Evolutionary conservation across 2,888 invertebrate species (phyloP).

Genomic region (Nebria salina): DNA sequence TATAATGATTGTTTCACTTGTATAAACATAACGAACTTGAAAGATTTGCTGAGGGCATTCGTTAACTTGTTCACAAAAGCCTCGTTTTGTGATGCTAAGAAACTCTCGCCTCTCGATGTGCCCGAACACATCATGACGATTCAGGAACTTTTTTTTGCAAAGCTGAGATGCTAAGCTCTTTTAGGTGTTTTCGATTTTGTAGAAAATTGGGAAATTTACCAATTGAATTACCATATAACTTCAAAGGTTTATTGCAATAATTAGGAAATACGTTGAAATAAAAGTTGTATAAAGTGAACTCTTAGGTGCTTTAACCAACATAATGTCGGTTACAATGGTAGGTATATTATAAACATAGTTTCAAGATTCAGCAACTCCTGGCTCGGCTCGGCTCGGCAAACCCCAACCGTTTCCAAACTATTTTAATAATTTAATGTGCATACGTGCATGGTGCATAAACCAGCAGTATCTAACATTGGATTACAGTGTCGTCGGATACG

Average conservation of each 20-base stretch:
- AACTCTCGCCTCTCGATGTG: neutral
- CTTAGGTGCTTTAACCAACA: neutral
- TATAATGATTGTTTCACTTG: constrained; percentile 35
- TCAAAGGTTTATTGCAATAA: too few relatives aligned
- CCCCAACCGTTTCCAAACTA: neutral
- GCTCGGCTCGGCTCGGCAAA: neutral
- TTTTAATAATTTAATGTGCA: constrained; percentile 35
- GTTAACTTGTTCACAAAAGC: constrained; percentile 28
- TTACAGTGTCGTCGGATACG: neutral
- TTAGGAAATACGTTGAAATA: neutral
- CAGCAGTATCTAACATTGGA: constrained; percentile 4
- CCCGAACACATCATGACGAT: neutral
- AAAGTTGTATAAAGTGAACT: neutral
- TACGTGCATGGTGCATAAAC: constrained; percentile 11
- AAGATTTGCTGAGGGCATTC: constrained; percentile 28
- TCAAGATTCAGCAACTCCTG: neutral
- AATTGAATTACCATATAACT: too few relatives aligned
- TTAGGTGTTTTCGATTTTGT: neutral
- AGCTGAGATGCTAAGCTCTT: neutral
- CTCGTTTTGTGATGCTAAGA: neutral
- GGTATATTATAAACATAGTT: neutral
- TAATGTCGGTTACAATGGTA: neutral
- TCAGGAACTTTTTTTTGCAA: neutral
- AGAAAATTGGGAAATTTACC: too few relatives aligned
- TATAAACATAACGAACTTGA: constrained; percentile 31